Base-by-base conservation (phyloP, 2,797 vertebrate genomes). In the Scolopax rusticola region DNA sequence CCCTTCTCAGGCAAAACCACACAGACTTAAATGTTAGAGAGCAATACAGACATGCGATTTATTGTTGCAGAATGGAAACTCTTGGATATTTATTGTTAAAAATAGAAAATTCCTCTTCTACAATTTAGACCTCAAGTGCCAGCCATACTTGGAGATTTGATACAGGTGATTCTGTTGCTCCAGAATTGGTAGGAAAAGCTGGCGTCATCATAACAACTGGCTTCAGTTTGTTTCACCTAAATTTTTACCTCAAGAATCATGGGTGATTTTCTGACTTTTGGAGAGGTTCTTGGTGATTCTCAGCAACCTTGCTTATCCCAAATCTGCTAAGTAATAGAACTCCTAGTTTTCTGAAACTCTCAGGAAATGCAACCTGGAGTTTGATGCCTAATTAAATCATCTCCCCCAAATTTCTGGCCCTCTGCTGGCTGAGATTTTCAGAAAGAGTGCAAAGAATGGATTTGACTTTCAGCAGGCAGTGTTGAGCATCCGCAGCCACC, bases 381-480 rank as follows among this genome's bases (percentile, higher is more conserved):
- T 61, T n/a, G 47, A 43, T 50, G n/a, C 25, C 91, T 75, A 68
- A 84, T 45, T 73, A 36, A 71, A 74, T 77, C 21, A 68, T 32
- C 38, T 85, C 54, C 95, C 91, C 93, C 82, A 89, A 75, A 60
- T 40, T 89, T 43, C 79, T 56, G 84, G 90, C 79, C 96, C 84
- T 94, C 94, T 97, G 91, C 95, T 93, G 87, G 91, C 84, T 94
- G 96, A 96, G 91, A 63, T 84, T 94, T 94, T 84, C 92, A 12
- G 4, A 68, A 82, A 77, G 41, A 3, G 33, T 69, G 81, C 75
- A 41, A 95, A 90, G 82, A 75, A 54, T 19, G 69, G 67, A 84
- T 89, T 43, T 89, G 84, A 85, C 90, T 95, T 94, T 88, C 84
- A 84, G 76, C 89, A 89, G 78, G 87, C 90, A 90, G 69, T 5